phyloP scores from a whole-genome alignment of 2,888 invertebrate genomes.

The Alloscopus bannaensis region DNA sequence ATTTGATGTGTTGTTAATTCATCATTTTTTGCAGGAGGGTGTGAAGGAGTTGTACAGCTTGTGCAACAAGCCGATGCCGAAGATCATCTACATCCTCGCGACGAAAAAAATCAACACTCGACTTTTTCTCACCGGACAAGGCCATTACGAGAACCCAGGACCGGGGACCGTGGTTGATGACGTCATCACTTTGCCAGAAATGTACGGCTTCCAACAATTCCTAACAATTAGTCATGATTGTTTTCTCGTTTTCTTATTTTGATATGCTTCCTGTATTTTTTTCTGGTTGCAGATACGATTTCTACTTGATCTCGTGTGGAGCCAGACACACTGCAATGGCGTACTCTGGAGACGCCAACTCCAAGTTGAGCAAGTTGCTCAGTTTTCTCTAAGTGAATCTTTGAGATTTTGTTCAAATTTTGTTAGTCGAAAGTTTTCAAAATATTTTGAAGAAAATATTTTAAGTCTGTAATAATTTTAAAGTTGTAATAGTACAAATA shows the following conservation, averaged over 20 bases:
- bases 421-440: no score
- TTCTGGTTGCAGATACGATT: slow-evolving; percentile 83
- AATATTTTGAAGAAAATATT: no score
- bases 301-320: slow-evolving; percentile 91
- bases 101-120: slow-evolving; percentile 87
- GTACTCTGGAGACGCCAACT: background rate
- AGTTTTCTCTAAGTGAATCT: background rate
- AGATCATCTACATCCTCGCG: slow-evolving; percentile 87
- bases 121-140: slow-evolving; percentile 21
- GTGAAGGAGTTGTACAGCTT: slow-evolving; percentile 35
- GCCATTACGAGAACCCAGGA: slow-evolving; percentile 78
- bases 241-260: background rate
- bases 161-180: slow-evolving; percentile 93
- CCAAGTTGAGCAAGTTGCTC: background rate
- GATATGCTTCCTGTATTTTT: background rate
- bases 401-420: no score
- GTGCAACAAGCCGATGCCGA: slow-evolving; percentile 16
- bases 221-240: background rate
- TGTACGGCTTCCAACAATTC: slow-evolving; percentile 77
- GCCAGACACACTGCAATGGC: slow-evolving; percentile 80
- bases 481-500: no score
- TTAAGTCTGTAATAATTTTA: no score
- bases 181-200: slow-evolving; percentile 85
- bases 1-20: background rate
- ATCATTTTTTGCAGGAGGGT: slow-evolving; percentile 29